Base-by-base conservation (phyloP, 2,888 invertebrate genomes). In the Ophion ventricosus region DNA sequence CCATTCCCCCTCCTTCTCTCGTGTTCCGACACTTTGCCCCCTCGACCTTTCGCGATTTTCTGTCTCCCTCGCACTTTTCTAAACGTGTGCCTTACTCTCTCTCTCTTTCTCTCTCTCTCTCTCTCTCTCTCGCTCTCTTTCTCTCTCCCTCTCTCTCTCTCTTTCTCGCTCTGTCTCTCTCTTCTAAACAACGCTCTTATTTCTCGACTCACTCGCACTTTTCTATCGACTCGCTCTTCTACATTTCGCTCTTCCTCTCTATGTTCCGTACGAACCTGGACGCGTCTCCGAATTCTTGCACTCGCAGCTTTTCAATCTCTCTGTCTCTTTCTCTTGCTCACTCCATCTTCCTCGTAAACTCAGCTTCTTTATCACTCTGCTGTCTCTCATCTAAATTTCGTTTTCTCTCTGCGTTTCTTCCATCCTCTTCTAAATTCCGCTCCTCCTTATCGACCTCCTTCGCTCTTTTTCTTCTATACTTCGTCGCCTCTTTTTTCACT, bases 41-140 rank as follows among this genome's bases (percentile, higher is more conserved):
- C 80, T 80, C 59, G 63, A 73, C 83, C 85, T 85, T 82, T 76
- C 84, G 66, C 76, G 79, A 66, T 77, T 73, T 70, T 77, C 72
- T 25, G 20, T 80, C 66, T 63, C 26, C 25, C 49, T 66, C 43
- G 14, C 82, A 56, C 69, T 26, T 76, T n/a, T 56, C 56, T 17
- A 26, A 56, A 26, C 56, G 56, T 57, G 20, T n/a, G 14, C 56
- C 43, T 54, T 49, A 14, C 72, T 63, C 56, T 26, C 35, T 49
- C 59, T 56, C 61, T 23, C 56, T 56, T 29, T 40, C 57, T 59
- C 76, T 77, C 78, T 56, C 49, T 49, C 57, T 25, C 70, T 67
- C 54, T 35, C 40, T 57, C 63, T 57, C 67, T 26, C 54, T 54
- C 40, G 49, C 63, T 56, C 75, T 76, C 78, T 74, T 29, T 40